phyloP scores from a whole-genome alignment of 2,888 invertebrate genomes.

The Zygothrica quintamaculata region DNA sequence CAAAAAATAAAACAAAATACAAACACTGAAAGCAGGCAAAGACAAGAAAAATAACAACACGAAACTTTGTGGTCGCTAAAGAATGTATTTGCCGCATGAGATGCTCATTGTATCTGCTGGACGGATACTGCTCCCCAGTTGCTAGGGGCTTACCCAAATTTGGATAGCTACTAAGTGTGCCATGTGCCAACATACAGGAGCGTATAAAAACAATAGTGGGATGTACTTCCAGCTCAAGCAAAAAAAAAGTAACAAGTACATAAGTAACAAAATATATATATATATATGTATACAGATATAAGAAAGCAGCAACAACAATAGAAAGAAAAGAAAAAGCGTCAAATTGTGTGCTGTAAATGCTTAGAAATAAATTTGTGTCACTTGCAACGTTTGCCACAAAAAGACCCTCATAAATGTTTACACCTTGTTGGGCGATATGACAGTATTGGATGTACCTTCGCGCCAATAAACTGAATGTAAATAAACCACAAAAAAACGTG shows the following conservation, averaged over 20 bases:
- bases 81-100: slow-evolving; percentile 53
- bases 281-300: slow-evolving; percentile 1
- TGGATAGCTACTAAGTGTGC: slow-evolving; percentile 73
- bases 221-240: too few relatives aligned
- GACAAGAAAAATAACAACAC: slow-evolving; percentile 71
- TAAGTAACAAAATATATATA: slow-evolving; percentile 11
- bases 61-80: slow-evolving; percentile 75
- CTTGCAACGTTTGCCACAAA: slow-evolving; percentile 58
- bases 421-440: slow-evolving; percentile 52
- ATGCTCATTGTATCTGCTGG: neutral
- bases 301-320: slow-evolving; percentile 11
- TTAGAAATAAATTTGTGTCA: slow-evolving; percentile 78
- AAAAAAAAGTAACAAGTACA: slow-evolving; percentile 15
- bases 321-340: slow-evolving; percentile 17
- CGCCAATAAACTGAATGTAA: slow-evolving; percentile 21
- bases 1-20: slow-evolving; percentile 27
- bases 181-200: slow-evolving; percentile 56
- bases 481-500: slow-evolving; percentile 57
- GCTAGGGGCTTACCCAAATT: slow-evolving; percentile 59
- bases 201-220: slow-evolving; percentile 9
- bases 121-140: slow-evolving; percentile 48
- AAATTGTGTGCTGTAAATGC: slow-evolving; percentile 67
- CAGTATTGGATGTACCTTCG: slow-evolving; percentile 2
- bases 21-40: slow-evolving; percentile 28
- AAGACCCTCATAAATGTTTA: slow-evolving; percentile 68